A percentile compares a stretch with the other conserved stretches of the same genome.
Evolutionary conservation across 2,888 invertebrate species (phyloP).

Genomic region (Tanypteryx hageni): DNA sequence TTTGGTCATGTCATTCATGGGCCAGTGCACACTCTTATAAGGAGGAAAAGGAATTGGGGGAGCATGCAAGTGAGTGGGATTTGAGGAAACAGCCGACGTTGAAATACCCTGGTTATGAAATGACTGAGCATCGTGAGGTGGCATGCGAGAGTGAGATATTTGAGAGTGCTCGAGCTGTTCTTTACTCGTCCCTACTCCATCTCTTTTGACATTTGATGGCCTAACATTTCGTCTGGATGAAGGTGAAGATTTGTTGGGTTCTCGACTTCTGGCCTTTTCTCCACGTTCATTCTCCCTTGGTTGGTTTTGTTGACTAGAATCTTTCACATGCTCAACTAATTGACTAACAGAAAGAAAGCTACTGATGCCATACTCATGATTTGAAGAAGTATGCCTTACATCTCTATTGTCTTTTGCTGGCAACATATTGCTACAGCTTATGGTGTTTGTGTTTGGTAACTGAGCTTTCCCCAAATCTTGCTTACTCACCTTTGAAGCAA

Average conservation of each 20-base stretch:
- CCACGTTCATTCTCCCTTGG: conserved; percentile 45
- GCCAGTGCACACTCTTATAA: conserved; percentile 52
- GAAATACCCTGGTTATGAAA: conserved; percentile 33
- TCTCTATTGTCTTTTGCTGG: conserved; percentile 44
- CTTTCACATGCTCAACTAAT: conserved; percentile 76
- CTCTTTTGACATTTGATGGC: conserved; percentile 43
- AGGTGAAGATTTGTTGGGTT: neutral
- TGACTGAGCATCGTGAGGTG: conserved; percentile 12
- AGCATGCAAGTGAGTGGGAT: conserved; percentile 50
- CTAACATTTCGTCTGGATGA: conserved; percentile 50
- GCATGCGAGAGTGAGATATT: conserved; percentile 26
- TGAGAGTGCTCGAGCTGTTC: conserved; percentile 36
- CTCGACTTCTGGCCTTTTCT: conserved; percentile 32
- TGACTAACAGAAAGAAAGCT: conserved; percentile 81
- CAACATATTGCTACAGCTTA: neutral
- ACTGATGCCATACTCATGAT: conserved; percentile 73
- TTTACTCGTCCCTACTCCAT: neutral
- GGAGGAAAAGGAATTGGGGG: conserved; percentile 52
- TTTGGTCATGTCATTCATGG: conserved; percentile 34
- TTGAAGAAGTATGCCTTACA: neutral
- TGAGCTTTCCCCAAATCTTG: conserved; percentile 72
- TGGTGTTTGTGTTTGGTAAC: conserved; percentile 69
- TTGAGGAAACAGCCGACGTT: neutral
- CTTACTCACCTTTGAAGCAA: conserved; percentile 68
- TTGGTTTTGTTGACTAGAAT: conserved; percentile 51